Base-by-base conservation (phyloP, 2,113 vertebrate genomes). In the Dolichallabes microphthalmus region DNA sequence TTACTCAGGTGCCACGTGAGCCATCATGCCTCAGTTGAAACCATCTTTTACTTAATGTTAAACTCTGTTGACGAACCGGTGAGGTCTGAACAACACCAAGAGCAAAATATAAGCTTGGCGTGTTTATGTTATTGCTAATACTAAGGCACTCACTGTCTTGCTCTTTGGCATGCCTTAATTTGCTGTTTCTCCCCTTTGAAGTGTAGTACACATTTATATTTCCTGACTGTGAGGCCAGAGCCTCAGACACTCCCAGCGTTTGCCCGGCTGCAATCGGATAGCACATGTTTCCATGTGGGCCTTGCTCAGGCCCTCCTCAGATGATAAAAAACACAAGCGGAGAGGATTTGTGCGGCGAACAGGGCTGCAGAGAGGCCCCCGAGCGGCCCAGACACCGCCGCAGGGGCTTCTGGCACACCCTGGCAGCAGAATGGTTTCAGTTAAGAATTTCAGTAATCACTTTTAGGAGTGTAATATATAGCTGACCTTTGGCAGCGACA, bases 381-480 rank as follows among this genome's bases (percentile, higher is more conserved):
- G 73, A 87, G 88, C 81, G 60, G 90, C 92, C 92, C 92, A 94
- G 93, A 94, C 93, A 93, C 92, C 93, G 91, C 94, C 92, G 93
- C 93, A 90, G 94, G 95, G 94, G 93, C 94, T 95, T 94, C 94
- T 92, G 94, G 93, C 94, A 94, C 93, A 94, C 94, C 93, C 94
- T 93, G 93, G 93, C 93, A 95, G 94, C 93, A 93, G 94, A 94
- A 94, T 95, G 94, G 93, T 94, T 95, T 95, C 92, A 95, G 94
- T 95, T 95, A 95, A 95, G 94, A 95, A 95, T 95, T 95, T 95
- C 93, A 95, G 94, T 95, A 95, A 95, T 95, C 93, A 94, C 94
- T 95, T 95, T 95, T 95, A 95, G 94, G 94, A 95, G 95, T 93
- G 94, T 95, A 95, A 95, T 95, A 95, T 95, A 95, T 95, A 94